Conservation (phyloP, 2,113 vertebrate genomes). For the Menura novaehollandiae region DNA sequence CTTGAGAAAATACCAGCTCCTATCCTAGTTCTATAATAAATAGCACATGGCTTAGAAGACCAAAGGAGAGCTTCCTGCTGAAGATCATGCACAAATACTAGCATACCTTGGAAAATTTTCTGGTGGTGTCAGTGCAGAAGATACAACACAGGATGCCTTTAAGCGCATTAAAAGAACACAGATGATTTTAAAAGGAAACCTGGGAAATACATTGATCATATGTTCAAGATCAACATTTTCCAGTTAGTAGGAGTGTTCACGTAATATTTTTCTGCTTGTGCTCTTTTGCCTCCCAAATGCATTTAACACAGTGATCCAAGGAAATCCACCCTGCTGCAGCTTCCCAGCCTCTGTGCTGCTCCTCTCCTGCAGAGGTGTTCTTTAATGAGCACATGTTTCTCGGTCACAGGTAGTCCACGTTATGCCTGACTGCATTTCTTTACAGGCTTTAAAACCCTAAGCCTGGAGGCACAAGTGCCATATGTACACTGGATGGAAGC, state of each 20-base stretch:
- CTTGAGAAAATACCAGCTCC: conserved; percentile 14
- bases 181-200: conserved; percentile 23
- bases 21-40: background rate
- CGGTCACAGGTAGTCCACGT: background rate
- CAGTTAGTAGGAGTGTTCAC: background rate
- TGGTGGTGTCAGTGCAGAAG: conserved; percentile 30
- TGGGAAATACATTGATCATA: background rate
- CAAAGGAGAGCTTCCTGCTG: conserved; percentile 27
- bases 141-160: conserved; percentile 22
- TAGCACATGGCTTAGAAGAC: conserved; percentile 37
- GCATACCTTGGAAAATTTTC: conserved; percentile 15
- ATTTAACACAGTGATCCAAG: background rate
- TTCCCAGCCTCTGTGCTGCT: background rate
- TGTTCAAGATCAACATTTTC: background rate
- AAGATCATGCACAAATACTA: conserved; percentile 5
- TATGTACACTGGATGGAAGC: background rate
- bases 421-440: conserved; percentile 34
- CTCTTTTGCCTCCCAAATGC: conserved; percentile 11
- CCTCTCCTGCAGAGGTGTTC: conserved; percentile 21
- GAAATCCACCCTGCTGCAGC: background rate
- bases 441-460: background rate
- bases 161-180: conserved; percentile 10
- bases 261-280: background rate
- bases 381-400: conserved; percentile 3
- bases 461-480: background rate